These are phyloP conservation scores for Tyto alba DNA, from an alignment of 2,113 vertebrate genomes.

Conservation along the genomic window DNA sequence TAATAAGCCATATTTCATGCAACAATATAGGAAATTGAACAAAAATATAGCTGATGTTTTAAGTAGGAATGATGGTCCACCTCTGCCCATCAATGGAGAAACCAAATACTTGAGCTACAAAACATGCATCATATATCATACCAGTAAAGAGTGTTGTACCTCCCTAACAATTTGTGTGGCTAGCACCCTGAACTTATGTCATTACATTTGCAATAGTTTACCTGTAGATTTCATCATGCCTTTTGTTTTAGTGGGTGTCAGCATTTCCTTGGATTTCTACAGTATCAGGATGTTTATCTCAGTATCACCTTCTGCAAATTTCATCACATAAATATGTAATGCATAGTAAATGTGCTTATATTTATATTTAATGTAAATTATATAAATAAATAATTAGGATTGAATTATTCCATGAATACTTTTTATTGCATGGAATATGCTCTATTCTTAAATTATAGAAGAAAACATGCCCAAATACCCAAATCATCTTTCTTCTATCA, in stretches of 20 bases:
- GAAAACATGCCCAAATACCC: background rate
- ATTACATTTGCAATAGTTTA: background rate
- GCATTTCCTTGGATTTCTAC: background rate
- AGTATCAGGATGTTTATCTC: background rate
- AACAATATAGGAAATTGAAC: background rate
- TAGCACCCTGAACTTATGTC: background rate
- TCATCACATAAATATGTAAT: background rate
- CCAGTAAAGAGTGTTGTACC: rapidly evolving
- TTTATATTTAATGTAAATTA: background rate
- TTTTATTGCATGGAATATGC: background rate
- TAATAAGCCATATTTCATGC: background rate
- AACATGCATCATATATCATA: rapidly evolving
- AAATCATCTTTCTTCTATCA: background rate
- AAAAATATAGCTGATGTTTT: background rate
- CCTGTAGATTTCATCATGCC: background rate
- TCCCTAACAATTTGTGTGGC: background rate
- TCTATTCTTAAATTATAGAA: background rate
- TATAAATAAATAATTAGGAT: background rate
- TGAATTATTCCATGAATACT: background rate
- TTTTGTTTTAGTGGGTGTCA: background rate
- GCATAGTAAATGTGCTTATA: background rate
- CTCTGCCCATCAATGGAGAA: background rate
- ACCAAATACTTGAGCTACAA: background rate
- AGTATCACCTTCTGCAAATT: background rate
- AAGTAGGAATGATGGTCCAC: background rate